Percentiles rank a stretch among this genome's conserved stretches.
These are phyloP conservation scores for Pseudobourletiella spinata DNA, from an alignment of 1,140 invertebrate genomes.

Conservation along the genomic window DNA sequence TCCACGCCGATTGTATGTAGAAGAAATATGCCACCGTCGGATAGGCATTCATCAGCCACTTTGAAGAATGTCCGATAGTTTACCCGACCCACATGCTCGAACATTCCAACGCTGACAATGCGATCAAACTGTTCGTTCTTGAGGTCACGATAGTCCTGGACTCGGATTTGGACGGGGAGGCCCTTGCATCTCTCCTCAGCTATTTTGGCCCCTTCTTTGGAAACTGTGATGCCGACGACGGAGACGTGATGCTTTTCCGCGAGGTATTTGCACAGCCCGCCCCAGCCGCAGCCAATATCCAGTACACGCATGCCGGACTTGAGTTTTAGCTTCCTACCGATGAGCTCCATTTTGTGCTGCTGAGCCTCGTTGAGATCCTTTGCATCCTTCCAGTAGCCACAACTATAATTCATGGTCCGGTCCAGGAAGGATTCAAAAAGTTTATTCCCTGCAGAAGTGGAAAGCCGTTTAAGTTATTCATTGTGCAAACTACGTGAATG, in stretches of 20 bases:
- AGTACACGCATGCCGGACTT: too few species aligned
- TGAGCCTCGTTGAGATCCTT: too few species aligned
- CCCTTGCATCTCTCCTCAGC: constrained; percentile 17
- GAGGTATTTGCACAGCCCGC: constrained; percentile 25
- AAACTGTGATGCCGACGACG: constrained; percentile 27
- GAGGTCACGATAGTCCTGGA: constrained; percentile 31
- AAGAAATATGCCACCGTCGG: constrained; percentile 31
- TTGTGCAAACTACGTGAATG: too few species aligned
- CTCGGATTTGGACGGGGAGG: constrained; percentile 22
- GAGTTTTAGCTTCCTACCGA: too few species aligned
- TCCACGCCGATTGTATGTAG: constrained; percentile 28
- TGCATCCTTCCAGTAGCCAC: too few species aligned
- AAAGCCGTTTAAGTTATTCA: too few species aligned
- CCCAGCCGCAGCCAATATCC: too few species aligned
- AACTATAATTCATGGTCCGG: constrained; percentile 17
- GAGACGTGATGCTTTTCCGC: constrained; percentile 27
- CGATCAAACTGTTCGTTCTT: constrained; percentile 30
- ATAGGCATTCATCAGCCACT: constrained; percentile 20
- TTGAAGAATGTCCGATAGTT: constrained; percentile 32
- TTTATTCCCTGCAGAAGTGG: constrained; percentile 18
- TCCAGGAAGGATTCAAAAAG: constrained; percentile 20
- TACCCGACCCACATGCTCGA: constrained; percentile 32
- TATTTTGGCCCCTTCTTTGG: constrained; percentile 19
- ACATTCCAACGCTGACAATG: constrained; percentile 32
- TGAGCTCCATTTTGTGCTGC: too few species aligned